Evolutionary conservation across 2,113 vertebrate species (phyloP).

Genomic region (Cryptomyrus ogoouensis): DNA sequence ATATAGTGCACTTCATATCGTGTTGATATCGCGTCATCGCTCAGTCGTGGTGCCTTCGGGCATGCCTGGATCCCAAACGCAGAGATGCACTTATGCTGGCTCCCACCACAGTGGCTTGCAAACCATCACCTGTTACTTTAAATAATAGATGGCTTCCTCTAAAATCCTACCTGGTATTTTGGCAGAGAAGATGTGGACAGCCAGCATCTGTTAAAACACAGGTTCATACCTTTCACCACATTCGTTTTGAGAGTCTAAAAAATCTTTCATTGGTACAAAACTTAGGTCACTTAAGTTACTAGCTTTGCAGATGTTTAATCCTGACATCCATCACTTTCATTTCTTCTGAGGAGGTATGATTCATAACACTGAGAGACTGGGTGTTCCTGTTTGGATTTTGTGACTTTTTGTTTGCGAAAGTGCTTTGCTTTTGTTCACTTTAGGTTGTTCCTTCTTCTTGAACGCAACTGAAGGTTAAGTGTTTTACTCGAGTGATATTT

Average conservation of each 20-base stretch:
- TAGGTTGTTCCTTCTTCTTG: neutral
- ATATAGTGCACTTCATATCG: slow-evolving; percentile 63
- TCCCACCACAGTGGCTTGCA: slow-evolving; percentile 43
- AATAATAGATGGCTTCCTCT: slow-evolving; percentile 61
- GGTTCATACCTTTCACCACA: slow-evolving; percentile 30
- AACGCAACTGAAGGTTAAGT: slow-evolving; percentile 45
- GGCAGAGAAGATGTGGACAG: slow-evolving; percentile 52
- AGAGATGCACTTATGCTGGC: slow-evolving; percentile 45
- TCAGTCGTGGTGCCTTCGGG: slow-evolving; percentile 51
- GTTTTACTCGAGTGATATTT: slow-evolving; percentile 53
- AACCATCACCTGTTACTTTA: slow-evolving; percentile 62
- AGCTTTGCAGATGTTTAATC: neutral
- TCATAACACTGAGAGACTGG: neutral
- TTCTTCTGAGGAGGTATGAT: neutral
- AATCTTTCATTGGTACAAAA: neutral
- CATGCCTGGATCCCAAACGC: slow-evolving; percentile 45
- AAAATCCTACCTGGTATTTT: slow-evolving; percentile 57
- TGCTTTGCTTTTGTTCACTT: neutral
- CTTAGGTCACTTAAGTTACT: neutral
- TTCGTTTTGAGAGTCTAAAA: neutral
- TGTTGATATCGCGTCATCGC: slow-evolving; percentile 60
- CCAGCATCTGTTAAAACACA: slow-evolving; percentile 52
- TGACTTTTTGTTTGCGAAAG: no score
- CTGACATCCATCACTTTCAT: neutral
- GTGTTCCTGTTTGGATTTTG: neutral